A percentile compares a stretch with the other conserved stretches of the same genome.
Conservation (phyloP, 2,888 invertebrate genomes). For the Megastigmus dorsalis region DNA sequence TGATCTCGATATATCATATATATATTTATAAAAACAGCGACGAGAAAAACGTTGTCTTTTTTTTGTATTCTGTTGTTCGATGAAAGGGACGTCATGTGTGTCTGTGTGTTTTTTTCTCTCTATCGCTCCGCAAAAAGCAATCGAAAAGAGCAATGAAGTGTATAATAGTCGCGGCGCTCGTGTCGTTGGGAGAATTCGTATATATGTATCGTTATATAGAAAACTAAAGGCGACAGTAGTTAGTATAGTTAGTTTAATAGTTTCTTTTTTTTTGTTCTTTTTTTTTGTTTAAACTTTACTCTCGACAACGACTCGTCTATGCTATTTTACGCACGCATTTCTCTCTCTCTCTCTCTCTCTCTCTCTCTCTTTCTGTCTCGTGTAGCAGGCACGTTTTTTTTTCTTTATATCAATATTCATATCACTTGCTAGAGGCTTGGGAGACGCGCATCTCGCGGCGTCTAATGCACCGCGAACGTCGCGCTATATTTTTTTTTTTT, state of each 20-base stretch:
- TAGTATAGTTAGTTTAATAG: conserved; percentile 7
- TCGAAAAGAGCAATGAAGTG: background rate
- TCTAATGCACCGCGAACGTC: too few relatives aligned
- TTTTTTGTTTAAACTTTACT: conserved; percentile 18
- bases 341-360: conserved; percentile 25
- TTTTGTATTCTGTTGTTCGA: too few relatives aligned
- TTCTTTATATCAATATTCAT: conserved; percentile 57
- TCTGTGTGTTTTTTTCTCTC: too few relatives aligned
- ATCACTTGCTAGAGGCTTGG: conserved; percentile 70
- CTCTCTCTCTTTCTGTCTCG: conserved; percentile 59
- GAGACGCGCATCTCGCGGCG: conserved; percentile 61
- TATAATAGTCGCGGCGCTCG: background rate
- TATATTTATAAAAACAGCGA: conserved; percentile 12
- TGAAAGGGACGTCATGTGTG: background rate
- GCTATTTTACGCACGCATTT: conserved; percentile 47
- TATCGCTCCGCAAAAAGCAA: conserved; percentile 11
- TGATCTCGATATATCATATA: background rate
- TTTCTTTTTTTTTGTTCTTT: background rate
- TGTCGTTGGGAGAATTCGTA: conserved; percentile 9
- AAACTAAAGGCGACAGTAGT: conserved; percentile 39
- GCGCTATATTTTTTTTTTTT: too few relatives aligned
- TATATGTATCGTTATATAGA: conserved; percentile 9
- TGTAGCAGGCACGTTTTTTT: conserved; percentile 74
- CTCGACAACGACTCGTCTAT: conserved; percentile 43
- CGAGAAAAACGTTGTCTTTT: background rate